Percentiles rank a stretch among this genome's conserved stretches.
Evolutionary conservation across 2,888 invertebrate genomes (phyloP).

Genomic region (Lasioglossum calceatum): DNA sequence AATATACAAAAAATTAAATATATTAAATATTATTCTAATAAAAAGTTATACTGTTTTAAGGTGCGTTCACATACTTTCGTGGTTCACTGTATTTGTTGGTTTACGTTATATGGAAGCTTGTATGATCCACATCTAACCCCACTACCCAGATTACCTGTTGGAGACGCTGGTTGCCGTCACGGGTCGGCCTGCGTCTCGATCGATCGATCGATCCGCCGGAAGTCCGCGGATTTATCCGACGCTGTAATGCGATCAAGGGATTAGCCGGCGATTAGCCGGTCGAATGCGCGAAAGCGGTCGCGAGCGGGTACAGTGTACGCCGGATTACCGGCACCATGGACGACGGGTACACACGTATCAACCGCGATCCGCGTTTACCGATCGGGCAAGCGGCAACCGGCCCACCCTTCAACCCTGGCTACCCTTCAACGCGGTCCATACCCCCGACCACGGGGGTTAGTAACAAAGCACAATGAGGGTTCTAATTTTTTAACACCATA

Average conservation of each 20-base stretch:
- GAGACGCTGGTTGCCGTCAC: not conserved
- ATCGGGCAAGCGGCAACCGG: not conserved
- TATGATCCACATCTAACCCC: not conserved
- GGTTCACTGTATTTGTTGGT: too few relatives aligned
- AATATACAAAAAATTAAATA: too few relatives aligned
- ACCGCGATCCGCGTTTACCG: slow-evolving; percentile 3
- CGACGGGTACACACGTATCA: slow-evolving; percentile 20
- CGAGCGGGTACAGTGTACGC: slow-evolving; percentile 4
- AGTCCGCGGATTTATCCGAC: slow-evolving; percentile 13
- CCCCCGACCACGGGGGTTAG: not conserved
- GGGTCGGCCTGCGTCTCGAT: not conserved
- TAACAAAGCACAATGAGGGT: not conserved
- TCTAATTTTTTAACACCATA: too few relatives aligned
- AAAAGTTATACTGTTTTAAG: too few relatives aligned
- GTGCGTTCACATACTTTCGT: too few relatives aligned
- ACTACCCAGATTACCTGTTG: not conserved
- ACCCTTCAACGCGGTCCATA: not conserved
- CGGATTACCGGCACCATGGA: not conserved
- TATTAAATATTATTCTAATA: too few relatives aligned
- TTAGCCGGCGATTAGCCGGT: slow-evolving; percentile 17
- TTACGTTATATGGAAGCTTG: too few relatives aligned
- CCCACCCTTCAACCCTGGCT: not conserved
- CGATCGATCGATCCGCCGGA: not conserved
- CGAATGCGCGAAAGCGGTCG: slow-evolving; percentile 27
- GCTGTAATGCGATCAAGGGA: slow-evolving; percentile 14